Conservation (phyloP, 30 jellyfish, hydroid and myxozoan species). For the Sanderia malayensis region DNA sequence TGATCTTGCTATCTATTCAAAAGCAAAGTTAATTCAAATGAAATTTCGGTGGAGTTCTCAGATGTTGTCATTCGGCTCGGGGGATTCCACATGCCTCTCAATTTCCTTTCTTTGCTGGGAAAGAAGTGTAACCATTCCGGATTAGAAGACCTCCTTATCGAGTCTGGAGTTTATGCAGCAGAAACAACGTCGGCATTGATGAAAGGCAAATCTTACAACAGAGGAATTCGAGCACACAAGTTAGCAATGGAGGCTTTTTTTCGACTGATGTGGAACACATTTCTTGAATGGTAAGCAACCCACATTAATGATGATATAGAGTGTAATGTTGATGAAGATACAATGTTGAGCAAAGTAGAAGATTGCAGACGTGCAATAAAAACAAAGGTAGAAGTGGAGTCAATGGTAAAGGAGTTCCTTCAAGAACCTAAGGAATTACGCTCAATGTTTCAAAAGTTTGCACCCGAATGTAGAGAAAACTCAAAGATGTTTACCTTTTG, state of each 20-base stretch:
- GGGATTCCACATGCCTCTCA: conserved; percentile 1
- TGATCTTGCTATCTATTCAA: conserved; percentile 2
- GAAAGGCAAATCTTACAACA: not conserved
- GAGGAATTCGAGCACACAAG: conserved; percentile 1
- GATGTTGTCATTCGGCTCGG: not conserved
- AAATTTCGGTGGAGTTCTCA: conserved; percentile 1
- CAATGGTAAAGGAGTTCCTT: not conserved
- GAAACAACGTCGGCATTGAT: not conserved
- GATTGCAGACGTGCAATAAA: conserved; percentile 1
- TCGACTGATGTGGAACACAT: conserved; percentile 2
- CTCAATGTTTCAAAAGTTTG: not conserved
- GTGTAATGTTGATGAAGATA: not conserved
- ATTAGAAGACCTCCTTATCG: not conserved
- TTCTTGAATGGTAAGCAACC: not conserved
- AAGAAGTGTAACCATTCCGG: not conserved
- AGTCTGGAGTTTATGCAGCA: conserved; percentile 8
- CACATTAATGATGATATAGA: not conserved
- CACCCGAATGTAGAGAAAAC: not conserved
- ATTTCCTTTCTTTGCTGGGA: not conserved
- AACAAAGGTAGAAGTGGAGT: not conserved
- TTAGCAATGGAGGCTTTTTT: not conserved
- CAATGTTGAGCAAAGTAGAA: not conserved
- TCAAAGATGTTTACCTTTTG: conserved; percentile 11
- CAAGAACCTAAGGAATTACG: not conserved
- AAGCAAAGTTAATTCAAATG: conserved; percentile 2